Conservation (phyloP, 2,797 vertebrate genomes). For the Pipistrellus pygmaeus region DNA sequence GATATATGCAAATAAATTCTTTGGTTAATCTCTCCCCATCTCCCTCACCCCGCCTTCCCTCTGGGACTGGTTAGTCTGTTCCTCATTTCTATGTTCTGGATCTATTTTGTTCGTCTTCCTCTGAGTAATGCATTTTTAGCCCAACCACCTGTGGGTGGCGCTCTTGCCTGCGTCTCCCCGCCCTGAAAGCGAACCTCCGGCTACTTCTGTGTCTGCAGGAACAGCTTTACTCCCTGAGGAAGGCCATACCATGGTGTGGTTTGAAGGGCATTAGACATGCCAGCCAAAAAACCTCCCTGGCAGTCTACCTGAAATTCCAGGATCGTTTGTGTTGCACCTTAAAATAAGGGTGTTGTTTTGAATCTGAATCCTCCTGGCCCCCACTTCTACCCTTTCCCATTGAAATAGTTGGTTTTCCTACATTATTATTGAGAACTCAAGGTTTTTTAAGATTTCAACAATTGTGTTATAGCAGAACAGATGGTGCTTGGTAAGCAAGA, state of each 20-base stretch:
- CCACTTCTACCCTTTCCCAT: background rate
- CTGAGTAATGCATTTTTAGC: conserved; percentile 36
- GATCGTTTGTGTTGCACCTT: conserved; percentile 69
- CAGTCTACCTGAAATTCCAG: conserved; percentile 60
- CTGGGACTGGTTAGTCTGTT: background rate
- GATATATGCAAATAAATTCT: background rate
- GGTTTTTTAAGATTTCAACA: conserved; percentile 60
- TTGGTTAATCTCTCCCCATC: background rate
- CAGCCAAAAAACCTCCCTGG: conserved; percentile 53
- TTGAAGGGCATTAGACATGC: conserved; percentile 41
- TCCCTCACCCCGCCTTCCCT: background rate
- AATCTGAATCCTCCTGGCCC: conserved; percentile 36
- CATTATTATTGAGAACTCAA: conserved; percentile 21
- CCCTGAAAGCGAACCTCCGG: background rate
- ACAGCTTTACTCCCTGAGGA: conserved; percentile 42
- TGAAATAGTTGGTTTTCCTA: conserved; percentile 56
- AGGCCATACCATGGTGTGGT: background rate
- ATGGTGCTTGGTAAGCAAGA: background rate
- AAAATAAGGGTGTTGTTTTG: conserved; percentile 76
- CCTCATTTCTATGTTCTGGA: background rate
- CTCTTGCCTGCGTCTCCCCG: conserved; percentile 40
- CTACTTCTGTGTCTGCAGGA: background rate
- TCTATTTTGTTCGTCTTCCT: background rate
- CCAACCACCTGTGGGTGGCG: conserved; percentile 66
- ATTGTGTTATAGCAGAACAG: background rate